phyloP scores from a whole-genome alignment of 1,140 invertebrate genomes.

The Subanguina moxae region DNA sequence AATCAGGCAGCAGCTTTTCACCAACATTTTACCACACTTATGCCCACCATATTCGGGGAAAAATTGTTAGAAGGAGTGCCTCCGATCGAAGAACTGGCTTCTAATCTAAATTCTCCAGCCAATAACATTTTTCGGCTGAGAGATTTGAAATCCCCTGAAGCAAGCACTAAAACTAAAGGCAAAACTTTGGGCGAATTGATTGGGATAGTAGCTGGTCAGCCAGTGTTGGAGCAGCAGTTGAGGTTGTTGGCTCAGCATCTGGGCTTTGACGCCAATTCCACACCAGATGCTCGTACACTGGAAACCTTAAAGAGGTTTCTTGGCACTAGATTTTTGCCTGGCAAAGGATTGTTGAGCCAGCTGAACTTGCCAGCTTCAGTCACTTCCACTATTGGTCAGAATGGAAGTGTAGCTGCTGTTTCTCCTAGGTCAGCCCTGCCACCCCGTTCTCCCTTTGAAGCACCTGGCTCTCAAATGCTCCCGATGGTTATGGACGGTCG shows the following conservation, averaged over 20 bases:
- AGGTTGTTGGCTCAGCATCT: background rate
- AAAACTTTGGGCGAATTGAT: slow-evolving; percentile 1
- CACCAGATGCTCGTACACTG: background rate
- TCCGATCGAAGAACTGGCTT: background rate
- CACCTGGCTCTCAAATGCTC: too few relatives aligned
- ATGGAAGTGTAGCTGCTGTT: background rate
- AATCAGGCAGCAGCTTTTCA: background rate
- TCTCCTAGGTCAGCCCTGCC: background rate
- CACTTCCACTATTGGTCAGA: background rate
- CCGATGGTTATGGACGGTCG: too few relatives aligned
- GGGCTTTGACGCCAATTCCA: background rate
- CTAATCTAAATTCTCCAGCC: background rate
- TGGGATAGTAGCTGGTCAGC: background rate
- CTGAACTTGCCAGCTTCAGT: background rate
- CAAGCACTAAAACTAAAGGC: background rate
- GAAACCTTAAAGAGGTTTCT: background rate
- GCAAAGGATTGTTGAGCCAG: background rate
- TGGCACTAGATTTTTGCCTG: background rate
- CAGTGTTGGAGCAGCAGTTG: background rate
- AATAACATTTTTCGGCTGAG: background rate
- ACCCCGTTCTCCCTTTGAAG: background rate
- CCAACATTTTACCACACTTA: background rate
- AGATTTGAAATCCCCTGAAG: background rate
- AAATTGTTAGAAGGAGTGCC: background rate
- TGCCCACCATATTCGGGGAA: background rate